Percentiles rank a stretch among this genome's conserved stretches.
phyloP scores from a whole-genome alignment of 2,888 invertebrate genomes.

The Lepidochrysops patricia region DNA sequence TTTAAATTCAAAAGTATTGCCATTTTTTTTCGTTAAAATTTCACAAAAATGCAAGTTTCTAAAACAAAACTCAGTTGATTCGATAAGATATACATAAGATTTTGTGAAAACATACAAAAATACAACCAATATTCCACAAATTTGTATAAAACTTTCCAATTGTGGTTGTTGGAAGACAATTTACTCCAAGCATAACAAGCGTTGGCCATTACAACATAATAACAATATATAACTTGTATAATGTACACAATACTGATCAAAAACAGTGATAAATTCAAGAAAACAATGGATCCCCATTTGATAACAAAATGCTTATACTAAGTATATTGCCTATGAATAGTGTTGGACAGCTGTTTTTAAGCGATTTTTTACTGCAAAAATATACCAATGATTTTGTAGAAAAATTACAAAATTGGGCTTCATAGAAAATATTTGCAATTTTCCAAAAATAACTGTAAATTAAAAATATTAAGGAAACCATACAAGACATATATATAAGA shows the following conservation, averaged over 20 bases:
- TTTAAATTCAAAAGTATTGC: background rate
- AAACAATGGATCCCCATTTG: slow-evolving; percentile 5
- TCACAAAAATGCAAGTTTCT: slow-evolving; percentile 10
- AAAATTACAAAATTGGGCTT: background rate
- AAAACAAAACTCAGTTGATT: slow-evolving; percentile 15
- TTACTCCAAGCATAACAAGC: slow-evolving; percentile 30
- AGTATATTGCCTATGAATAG: background rate
- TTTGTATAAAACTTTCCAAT: slow-evolving; percentile 34
- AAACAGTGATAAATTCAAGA: slow-evolving; percentile 22
- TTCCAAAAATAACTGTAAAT: background rate
- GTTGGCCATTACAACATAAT: slow-evolving; percentile 12
- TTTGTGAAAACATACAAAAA: slow-evolving; percentile 13
- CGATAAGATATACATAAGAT: background rate
- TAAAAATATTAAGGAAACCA: background rate
- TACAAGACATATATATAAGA: background rate
- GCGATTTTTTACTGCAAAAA: background rate
- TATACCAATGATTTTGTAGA: too few relatives aligned
- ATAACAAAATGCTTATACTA: background rate
- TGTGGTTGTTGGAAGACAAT: slow-evolving; percentile 53
- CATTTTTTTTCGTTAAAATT: background rate
- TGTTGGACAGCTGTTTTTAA: background rate
- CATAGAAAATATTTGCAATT: background rate
- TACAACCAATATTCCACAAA: slow-evolving; percentile 55
- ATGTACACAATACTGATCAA: slow-evolving; percentile 26
- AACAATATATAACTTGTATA: slow-evolving; percentile 14